Evolutionary conservation across 2,888 invertebrate genomes (phyloP), one percentile per base, ranked within the genome.

Genomic region (Tenthredo scrophulariae): DNA sequence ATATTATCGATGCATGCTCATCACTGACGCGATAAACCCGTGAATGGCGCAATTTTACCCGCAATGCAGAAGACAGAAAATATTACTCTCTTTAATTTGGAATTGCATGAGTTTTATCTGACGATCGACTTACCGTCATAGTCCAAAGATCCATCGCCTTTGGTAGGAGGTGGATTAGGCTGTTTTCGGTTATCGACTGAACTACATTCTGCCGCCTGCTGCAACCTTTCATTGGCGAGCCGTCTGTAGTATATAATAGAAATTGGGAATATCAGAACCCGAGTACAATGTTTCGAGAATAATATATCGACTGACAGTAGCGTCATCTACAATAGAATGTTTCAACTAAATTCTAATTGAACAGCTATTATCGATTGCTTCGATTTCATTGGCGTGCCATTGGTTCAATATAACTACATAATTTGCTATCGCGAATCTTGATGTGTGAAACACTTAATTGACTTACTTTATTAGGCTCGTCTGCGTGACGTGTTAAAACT

Each of bases 91-190:
- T 67, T 10, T 5, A 67, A 67, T 54, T 54, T 4, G 0, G 6
- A 43, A 50, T 50, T 26, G 29, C 54, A 77, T 54, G 26, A 33
- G 29, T 54, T 54, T n/a, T 22, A 15, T 50, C n/a, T 13, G 26
- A 80, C 54, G n/a, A 13, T 85, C 77, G 65, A 88, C 94, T 94
- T 90, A 96, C 96, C 96, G 94, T 97, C 97, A 91, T 97, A 97
- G 94, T 97, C 97, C 88, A 97, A 95, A 87, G 96, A 96, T 85
- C 97, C 97, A 90, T 97, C 96, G 72, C 95, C 95, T 84, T 95
- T 95, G 84, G 94, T 94, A 72, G 95, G 95, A 87, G 94, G 93
- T 88, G 94, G 94, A 85, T 91, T 92, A 43, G 92, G 91, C 72
- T 90, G 91, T 85, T 91, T 92, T 82, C 91, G 92, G 87, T 85